A percentile compares a stretch with the other conserved stretches of the same genome.
Conservation (phyloP, 2,888 invertebrate genomes). For the Tiliacea citrago region DNA sequence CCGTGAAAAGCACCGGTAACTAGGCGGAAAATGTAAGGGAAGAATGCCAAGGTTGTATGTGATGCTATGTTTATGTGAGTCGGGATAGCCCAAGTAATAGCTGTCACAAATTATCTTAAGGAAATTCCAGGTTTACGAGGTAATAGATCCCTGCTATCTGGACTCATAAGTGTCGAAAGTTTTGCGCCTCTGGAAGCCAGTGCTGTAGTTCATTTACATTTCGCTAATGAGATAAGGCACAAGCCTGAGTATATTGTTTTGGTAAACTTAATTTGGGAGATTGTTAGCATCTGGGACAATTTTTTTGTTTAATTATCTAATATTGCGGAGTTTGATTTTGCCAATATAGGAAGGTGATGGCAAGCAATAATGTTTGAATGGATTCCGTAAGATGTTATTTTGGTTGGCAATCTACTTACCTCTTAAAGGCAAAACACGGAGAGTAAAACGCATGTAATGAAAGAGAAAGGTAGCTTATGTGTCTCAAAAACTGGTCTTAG, state of each 20-base stretch:
- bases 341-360: too few species aligned
- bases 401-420: conserved; percentile 17
- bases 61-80: conserved; percentile 22
- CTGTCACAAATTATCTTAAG: conserved; percentile 58
- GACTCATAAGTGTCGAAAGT: conserved; percentile 40
- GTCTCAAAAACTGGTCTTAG: conserved; percentile 56
- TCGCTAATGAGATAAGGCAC: conserved; percentile 34
- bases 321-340: neutral
- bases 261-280: conserved; percentile 18
- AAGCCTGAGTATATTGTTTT: conserved; percentile 10
- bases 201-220: conserved; percentile 43
- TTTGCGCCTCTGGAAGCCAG: conserved; percentile 22
- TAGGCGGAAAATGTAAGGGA: conserved; percentile 54
- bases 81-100: conserved; percentile 36
- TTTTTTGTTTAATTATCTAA: neutral
- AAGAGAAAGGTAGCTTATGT: conserved; percentile 63
- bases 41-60: conserved; percentile 37
- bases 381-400: neutral
- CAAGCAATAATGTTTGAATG: neutral
- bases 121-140: conserved; percentile 60
- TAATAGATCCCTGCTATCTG: conserved; percentile 41
- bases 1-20: conserved; percentile 52
- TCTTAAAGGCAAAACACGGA: conserved; percentile 28
- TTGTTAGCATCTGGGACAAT: neutral
- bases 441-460: conserved; percentile 30